These are phyloP conservation scores for Aratinga solstitialis DNA, from an alignment of 2,797 vertebrate genomes.

Conservation along the genomic window DNA sequence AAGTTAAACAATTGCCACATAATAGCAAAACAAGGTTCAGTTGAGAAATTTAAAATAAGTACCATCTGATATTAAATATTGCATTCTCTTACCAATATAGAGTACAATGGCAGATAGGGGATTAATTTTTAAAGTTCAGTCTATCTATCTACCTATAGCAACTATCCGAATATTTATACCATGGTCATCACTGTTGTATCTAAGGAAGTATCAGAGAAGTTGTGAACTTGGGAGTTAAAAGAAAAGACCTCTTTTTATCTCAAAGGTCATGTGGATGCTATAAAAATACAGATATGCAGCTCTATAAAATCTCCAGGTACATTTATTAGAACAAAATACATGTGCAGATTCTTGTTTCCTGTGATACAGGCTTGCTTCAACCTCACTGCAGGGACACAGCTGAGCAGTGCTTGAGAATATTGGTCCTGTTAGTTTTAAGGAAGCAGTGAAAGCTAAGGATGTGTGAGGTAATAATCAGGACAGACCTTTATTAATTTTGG, in stretches of 20 bases:
- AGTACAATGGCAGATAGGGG: conserved; percentile 1
- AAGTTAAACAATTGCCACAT: not conserved
- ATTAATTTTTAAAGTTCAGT: conserved; percentile 56
- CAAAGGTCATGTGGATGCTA: conserved; percentile 37
- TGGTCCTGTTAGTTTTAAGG: not conserved
- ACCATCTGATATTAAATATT: not conserved
- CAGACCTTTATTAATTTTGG: not conserved
- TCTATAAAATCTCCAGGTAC: conserved; percentile 9
- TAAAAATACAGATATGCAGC: conserved; percentile 13
- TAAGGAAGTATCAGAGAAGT: conserved; percentile 53
- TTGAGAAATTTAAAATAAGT: not conserved
- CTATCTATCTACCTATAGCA: conserved; percentile 19
- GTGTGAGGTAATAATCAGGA: not conserved
- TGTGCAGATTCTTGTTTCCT: not conserved
- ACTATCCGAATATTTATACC: conserved; percentile 32
- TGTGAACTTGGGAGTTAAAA: conserved; percentile 54
- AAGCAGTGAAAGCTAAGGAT: not conserved
- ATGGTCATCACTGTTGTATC: conserved; percentile 39
- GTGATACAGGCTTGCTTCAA: not conserved
- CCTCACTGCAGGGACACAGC: not conserved
- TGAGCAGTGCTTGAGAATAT: not conserved
- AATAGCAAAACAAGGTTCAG: not conserved
- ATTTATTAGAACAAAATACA: conserved; percentile 25
- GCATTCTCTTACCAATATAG: not conserved
- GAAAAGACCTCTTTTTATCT: conserved; percentile 40